Evolutionary conservation across 2,113 vertebrate species (phyloP).

Genomic region (Chunga burmeisteri): DNA sequence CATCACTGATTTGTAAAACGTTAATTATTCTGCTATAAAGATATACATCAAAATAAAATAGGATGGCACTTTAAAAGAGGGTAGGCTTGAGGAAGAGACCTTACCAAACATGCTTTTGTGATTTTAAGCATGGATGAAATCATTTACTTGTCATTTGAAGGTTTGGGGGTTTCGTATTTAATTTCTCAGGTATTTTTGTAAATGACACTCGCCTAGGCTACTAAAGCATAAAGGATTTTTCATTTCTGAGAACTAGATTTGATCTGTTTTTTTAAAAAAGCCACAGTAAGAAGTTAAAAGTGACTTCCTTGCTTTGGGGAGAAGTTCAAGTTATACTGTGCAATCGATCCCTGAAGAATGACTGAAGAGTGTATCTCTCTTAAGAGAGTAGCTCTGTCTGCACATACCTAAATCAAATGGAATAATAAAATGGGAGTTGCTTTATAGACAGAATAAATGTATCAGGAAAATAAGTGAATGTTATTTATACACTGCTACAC

Average conservation of each 20-base stretch:
- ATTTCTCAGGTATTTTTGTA: not conserved
- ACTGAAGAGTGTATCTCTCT: not conserved
- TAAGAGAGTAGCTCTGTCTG: not conserved
- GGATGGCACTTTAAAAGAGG: not conserved
- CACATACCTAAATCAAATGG: not conserved
- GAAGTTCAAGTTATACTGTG: not conserved
- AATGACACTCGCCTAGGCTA: not conserved
- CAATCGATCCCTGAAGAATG: not conserved
- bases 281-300: not conserved
- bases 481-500: not conserved
- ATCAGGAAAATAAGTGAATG: not conserved
- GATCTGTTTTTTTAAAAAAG: not conserved
- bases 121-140: not conserved
- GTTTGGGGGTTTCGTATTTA: not conserved
- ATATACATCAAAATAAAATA: conserved; percentile 33
- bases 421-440: not conserved
- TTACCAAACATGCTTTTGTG: not conserved
- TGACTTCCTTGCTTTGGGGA: not conserved
- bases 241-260: not conserved
- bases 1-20: conserved; percentile 25
- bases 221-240: not conserved
- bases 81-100: not conserved
- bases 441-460: not conserved
- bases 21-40: conserved; percentile 41
- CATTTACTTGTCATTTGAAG: not conserved